Base-by-base conservation (phyloP, 2,888 invertebrate genomes). In the Lymantria dispar region DNA sequence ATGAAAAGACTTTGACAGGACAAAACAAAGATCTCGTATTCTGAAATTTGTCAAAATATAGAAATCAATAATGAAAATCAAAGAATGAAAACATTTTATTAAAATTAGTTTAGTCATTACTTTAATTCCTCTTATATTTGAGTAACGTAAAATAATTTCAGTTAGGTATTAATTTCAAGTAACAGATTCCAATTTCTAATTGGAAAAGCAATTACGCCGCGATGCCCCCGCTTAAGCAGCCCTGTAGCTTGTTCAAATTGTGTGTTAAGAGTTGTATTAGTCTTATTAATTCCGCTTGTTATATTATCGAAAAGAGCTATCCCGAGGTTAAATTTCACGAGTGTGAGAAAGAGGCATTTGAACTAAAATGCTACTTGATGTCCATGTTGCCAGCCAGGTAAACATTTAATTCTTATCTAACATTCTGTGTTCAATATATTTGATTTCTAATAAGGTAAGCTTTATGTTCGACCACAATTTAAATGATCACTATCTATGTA, bases 181-280 rank as follows among this genome's bases (percentile, higher is more conserved):
- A 38, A 3, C 12, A 2, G 10, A 12, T n/a, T 12, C 38, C 2
- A 12, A 12, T 38, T 38, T n/a, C 12, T 7, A 38, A 3, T 12
- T 15, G 22, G 22, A 22, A 5, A 5, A 22, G 5, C 22, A 22
- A 3, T 22, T 22, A 22, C 3, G 7, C 11, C 42, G 29, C 30
- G 58, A 92, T 91, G 91, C 84, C 91, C 62, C 91, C 91, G 62
- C 82, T 74, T 63, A 91, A 85, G 73, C 85, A 90, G 64, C 91
- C 91, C 22, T 72, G 59, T 76, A 85, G 79, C 70, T 79, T 92
- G 56, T 86, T 83, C 60, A 81, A 80, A 71, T 66, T 87, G 56
- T 83, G 87, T 70, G 72, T 90, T 58, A 86, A 80, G 77, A 84
- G 71, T 76, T 80, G 85, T 62, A 80, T 91, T 69, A 64, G 64